Evolutionary conservation across 2,797 vertebrate genomes (phyloP), one percentile per base, ranked within the genome.

Genomic region (Oophaga sylvatica): DNA sequence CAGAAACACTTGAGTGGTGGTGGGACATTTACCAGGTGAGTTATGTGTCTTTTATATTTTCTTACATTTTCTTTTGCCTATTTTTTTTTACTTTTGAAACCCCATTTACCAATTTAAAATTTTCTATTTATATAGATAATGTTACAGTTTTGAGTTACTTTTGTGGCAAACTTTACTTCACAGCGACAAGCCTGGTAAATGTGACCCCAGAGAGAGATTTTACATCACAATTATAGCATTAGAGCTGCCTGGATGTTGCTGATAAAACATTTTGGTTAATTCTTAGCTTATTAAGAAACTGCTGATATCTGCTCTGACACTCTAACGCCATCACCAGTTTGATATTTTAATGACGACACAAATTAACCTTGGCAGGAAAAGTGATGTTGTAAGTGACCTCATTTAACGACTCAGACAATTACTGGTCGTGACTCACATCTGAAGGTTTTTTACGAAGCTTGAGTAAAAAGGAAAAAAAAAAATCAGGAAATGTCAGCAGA

Each of bases 341-440:
- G 60, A 86, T 89, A 83, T 82, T 82, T 67, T 80, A 80, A 86
- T 86, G 88, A 89, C 57, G 80, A 83, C 75, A 89, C 65, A 79
- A 45, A 71, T 48, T 16, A 89, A 87, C 73, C 16, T 80, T 83
- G 75, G 84, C 88, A 83, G 80, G 10, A 80, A 41, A 79, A 78
- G 75, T 86, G 84, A 89, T 89, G 84, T 86, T 78, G 77, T 79
- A 82, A 86, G 76, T 89, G 88, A 89, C 88, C 84, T 89, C 80
- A 89, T 89, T 89, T 86, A 89, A 89, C 88, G 65, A 89, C 84
- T 83, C 84, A 83, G 80, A 89, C 80, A 79, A 86, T 89, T 89
- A 63, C 56, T 81, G 77, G 70, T 60, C 73, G 75, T 89, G 88
- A 89, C 84, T 89, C 88, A 89, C 88, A 86, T 86, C 88, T 86